A percentile compares a stretch with the other conserved stretches of the same genome.
These are phyloP conservation scores for Enteromius anoplus DNA, from an alignment of 2,797 vertebrate genomes.

Conservation along the genomic window DNA sequence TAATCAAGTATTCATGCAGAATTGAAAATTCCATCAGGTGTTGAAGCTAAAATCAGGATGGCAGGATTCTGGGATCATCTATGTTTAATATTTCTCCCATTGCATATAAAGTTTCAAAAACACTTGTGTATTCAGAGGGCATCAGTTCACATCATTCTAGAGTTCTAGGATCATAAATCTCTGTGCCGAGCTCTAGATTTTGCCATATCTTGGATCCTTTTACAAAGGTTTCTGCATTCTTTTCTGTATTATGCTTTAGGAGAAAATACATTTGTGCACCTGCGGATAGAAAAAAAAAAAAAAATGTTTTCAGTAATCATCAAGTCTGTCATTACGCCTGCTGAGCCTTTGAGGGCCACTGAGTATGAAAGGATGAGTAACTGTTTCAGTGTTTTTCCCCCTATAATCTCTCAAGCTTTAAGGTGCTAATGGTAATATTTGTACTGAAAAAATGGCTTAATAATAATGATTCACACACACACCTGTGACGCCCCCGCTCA, in stretches of 20 bases:
- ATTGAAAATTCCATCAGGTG: conserved; percentile 5
- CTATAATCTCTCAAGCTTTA: conserved; percentile 4
- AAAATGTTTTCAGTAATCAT: conserved; percentile 26
- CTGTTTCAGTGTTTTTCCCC: neutral
- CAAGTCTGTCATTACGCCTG: conserved; percentile 32
- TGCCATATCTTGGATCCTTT: neutral
- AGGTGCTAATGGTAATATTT: conserved; percentile 32
- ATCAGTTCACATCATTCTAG: neutral
- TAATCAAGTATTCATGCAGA: neutral
- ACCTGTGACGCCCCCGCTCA: conserved; percentile 2
- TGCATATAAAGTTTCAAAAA: neutral
- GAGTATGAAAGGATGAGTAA: conserved; percentile 30
- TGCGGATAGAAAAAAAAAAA: neutral
- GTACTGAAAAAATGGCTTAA: neutral
- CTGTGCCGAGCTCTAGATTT: neutral
- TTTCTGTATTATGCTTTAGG: neutral
- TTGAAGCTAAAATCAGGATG: neutral
- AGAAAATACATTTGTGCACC: conserved; percentile 23
- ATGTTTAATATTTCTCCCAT: neutral
- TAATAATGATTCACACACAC: neutral
- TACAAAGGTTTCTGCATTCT: neutral
- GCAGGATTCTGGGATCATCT: neutral
- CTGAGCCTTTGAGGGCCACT: neutral
- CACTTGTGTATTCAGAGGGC: neutral
- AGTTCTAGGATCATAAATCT: neutral